These are phyloP conservation scores for Thinocorus orbignyianus DNA, from an alignment of 2,113 vertebrate species.

Conservation along the genomic window DNA sequence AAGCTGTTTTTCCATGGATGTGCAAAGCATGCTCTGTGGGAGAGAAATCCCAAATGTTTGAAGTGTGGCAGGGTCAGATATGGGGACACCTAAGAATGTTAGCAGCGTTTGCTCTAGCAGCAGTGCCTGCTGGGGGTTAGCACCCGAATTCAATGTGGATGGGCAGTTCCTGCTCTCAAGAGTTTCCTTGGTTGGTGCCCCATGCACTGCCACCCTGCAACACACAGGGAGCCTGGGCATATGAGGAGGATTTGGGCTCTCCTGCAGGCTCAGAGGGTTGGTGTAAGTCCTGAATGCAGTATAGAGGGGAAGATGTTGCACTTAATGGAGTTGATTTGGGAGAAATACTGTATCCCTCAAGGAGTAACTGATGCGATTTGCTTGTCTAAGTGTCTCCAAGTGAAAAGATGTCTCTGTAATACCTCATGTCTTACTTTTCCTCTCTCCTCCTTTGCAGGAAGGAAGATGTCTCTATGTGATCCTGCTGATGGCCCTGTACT, in stretches of 20 bases:
- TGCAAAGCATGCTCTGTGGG: not conserved
- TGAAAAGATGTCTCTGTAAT: not conserved
- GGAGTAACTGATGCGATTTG: not conserved
- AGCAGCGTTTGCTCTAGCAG: not conserved
- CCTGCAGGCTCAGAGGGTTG: not conserved
- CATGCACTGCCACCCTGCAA: not conserved
- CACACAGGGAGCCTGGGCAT: fast-evolving
- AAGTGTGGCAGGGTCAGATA: not conserved
- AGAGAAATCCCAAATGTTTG: not conserved
- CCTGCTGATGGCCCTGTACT: slow-evolving; percentile 91
- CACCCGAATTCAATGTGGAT: not conserved
- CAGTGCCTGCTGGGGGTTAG: not conserved
- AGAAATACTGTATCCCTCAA: not conserved
- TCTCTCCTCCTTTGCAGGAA: slow-evolving; percentile 78
- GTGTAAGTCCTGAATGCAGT: not conserved
- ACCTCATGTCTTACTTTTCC: not conserved
- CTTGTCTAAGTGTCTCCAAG: not conserved
- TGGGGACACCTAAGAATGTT: not conserved
- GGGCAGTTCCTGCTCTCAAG: not conserved
- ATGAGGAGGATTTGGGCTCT: not conserved
- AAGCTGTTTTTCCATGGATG: not conserved
- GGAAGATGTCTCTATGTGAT: slow-evolving; percentile 95
- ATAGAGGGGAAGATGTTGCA: not conserved
- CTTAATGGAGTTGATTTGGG: not conserved
- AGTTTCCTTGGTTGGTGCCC: not conserved